Percentiles rank a stretch among this genome's conserved stretches.
Evolutionary conservation across 2,113 vertebrate species (phyloP).

Genomic region (Synchiropus splendidus): DNA sequence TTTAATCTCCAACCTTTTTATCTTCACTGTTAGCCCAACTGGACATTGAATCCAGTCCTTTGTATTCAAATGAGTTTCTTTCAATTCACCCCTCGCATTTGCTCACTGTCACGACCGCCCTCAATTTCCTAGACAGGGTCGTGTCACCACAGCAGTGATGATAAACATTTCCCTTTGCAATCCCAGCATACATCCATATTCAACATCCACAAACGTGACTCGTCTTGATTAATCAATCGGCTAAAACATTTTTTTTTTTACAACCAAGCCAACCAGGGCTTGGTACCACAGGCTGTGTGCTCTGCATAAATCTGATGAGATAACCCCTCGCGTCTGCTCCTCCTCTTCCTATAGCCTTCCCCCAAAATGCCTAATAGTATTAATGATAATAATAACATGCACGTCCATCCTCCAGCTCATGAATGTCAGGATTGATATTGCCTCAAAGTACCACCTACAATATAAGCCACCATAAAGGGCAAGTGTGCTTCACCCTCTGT

Average conservation of each 20-base stretch:
- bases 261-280: constrained; percentile 39
- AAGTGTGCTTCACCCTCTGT: constrained; percentile 21
- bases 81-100: too few species aligned
- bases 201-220: constrained; percentile 35
- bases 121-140: constrained; percentile 17
- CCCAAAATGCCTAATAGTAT: constrained; percentile 53
- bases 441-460: too few species aligned
- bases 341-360: constrained; percentile 50
- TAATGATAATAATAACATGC: constrained; percentile 61
- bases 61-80: too few species aligned
- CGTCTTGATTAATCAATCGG: constrained; percentile 65
- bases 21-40: too few species aligned
- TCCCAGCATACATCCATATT: constrained; percentile 34
- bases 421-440: constrained; percentile 56
- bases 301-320: constrained; percentile 64
- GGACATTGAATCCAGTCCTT: too few species aligned
- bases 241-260: constrained; percentile 69
- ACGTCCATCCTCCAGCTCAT: constrained; percentile 53
- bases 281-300: constrained; percentile 42
- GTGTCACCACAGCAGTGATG: constrained; percentile 24
- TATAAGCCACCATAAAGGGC: constrained; percentile 34
- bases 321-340: constrained; percentile 13
- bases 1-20: too few species aligned
- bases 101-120: background rate
- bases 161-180: constrained; percentile 26